phyloP scores from a whole-genome alignment of 2,888 invertebrate genomes.

The Dorcus hopei region DNA sequence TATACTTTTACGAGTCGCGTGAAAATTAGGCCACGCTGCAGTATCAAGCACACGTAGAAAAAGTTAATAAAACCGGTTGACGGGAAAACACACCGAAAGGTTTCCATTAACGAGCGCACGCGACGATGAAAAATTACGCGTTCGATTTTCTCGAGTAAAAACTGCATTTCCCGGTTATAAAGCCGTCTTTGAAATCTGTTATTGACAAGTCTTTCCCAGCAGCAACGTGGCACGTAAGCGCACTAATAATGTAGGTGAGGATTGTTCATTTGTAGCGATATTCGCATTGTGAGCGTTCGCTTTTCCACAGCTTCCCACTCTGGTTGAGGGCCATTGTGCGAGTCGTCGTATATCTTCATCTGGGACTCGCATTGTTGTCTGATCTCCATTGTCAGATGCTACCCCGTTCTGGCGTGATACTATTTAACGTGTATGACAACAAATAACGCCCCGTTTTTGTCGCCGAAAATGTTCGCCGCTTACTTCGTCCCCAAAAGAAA shows the following conservation, averaged over 20 bases:
- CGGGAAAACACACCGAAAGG: too few species aligned
- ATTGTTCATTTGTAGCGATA: slow-evolving; percentile 26
- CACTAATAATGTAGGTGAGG: slow-evolving; percentile 23
- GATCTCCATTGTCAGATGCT: slow-evolving; percentile 30
- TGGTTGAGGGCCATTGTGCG: slow-evolving; percentile 27
- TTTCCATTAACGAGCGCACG: too few species aligned
- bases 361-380: slow-evolving; percentile 30
- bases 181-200: background rate
- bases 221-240: background rate
- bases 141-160: too few species aligned
- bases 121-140: too few species aligned
- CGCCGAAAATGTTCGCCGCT: background rate
- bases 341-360: slow-evolving; percentile 33
- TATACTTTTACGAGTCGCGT: too few species aligned
- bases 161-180: background rate
- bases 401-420: background rate
- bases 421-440: background rate
- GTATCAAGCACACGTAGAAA: too few species aligned
- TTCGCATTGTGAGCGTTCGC: slow-evolving; percentile 25
- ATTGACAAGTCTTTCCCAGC: slow-evolving; percentile 3
- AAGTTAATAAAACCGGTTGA: too few species aligned
- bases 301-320: slow-evolving; percentile 26
- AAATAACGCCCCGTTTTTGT: background rate
- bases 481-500: background rate
- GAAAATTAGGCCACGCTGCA: too few species aligned